These are phyloP conservation scores for Falcaria lacertinaria DNA, from an alignment of 2,888 invertebrate genomes.

Conservation along the genomic window DNA sequence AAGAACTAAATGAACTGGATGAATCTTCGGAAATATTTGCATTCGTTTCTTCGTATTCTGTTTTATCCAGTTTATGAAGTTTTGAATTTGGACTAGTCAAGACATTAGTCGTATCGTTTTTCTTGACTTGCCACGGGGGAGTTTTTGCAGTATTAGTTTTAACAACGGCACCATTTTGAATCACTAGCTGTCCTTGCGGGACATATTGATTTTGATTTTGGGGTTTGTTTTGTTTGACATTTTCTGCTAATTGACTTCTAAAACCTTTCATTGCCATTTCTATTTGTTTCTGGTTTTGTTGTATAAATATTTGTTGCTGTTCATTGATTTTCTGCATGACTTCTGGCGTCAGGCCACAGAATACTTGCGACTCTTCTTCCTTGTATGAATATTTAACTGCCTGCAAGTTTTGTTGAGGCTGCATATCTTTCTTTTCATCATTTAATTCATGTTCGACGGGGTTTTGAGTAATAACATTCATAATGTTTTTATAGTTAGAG, in stretches of 20 bases:
- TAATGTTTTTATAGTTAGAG: conserved; percentile 42
- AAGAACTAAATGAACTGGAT: conserved; percentile 48
- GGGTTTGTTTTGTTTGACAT: conserved; percentile 48
- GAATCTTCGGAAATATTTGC: conserved; percentile 60
- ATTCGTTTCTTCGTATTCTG: conserved; percentile 58
- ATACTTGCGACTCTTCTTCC: conserved; percentile 69
- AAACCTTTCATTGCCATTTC: conserved; percentile 77
- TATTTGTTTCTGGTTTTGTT: conserved; percentile 75
- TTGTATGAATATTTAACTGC: conserved; percentile 41
- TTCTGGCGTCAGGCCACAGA: conserved; percentile 70
- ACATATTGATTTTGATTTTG: conserved; percentile 52
- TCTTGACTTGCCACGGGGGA: conserved; percentile 81
- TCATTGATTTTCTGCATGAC: conserved; percentile 79
- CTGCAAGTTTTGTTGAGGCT: conserved; percentile 28
- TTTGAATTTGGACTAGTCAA: conserved; percentile 58
- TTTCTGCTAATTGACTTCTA: conserved; percentile 56
- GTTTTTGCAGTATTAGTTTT: conserved; percentile 76
- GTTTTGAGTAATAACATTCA: conserved; percentile 32
- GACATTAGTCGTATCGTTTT: conserved; percentile 45
- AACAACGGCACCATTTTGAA: conserved; percentile 71
- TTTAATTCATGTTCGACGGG: conserved; percentile 42
- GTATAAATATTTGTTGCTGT: conserved; percentile 79
- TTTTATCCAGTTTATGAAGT: conserved; percentile 51
- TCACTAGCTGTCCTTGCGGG: conserved; percentile 64
- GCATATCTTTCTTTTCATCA: conserved; percentile 53